Percentiles rank a stretch among this genome's conserved stretches.
Evolutionary conservation across 2,797 vertebrate species (phyloP).

Genomic region (Pagetopsis macropterus): DNA sequence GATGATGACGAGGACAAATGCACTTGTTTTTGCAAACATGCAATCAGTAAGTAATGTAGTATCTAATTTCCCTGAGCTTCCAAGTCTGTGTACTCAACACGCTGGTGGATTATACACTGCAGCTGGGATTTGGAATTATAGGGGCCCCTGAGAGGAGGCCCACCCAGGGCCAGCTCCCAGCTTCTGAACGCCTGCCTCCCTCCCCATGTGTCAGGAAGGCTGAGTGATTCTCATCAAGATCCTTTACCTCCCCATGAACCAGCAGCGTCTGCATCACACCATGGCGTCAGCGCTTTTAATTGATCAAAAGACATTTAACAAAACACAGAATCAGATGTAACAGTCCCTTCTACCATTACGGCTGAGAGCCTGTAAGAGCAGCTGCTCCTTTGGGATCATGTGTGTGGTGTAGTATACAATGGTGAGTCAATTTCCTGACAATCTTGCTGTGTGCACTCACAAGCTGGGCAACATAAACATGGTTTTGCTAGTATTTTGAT

Average conservation of each 20-base stretch:
- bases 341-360: constrained; percentile 54
- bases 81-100: constrained; percentile 45
- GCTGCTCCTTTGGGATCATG: constrained; percentile 55
- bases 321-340: constrained; percentile 64
- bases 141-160: constrained; percentile 72
- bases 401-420: constrained; percentile 18
- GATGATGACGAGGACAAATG: constrained; percentile 50
- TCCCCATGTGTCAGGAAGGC: constrained; percentile 65
- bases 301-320: constrained; percentile 73
- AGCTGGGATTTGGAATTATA: constrained; percentile 75
- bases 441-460: background rate
- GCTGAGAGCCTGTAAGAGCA: constrained; percentile 58
- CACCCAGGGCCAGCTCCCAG: constrained; percentile 70
- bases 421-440: constrained; percentile 6
- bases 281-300: constrained; percentile 72
- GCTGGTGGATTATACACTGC: constrained; percentile 68
- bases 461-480: constrained; percentile 6
- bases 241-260: constrained; percentile 64
- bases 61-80: constrained; percentile 61
- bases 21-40: constrained; percentile 57
- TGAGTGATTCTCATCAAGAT: constrained; percentile 72
- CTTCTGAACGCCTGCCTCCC: constrained; percentile 62
- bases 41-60: constrained; percentile 55
- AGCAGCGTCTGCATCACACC: constrained; percentile 62
- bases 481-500: background rate